Evolutionary conservation across 2,888 invertebrate genomes (phyloP).

Genomic region (Xylota segnis): DNA sequence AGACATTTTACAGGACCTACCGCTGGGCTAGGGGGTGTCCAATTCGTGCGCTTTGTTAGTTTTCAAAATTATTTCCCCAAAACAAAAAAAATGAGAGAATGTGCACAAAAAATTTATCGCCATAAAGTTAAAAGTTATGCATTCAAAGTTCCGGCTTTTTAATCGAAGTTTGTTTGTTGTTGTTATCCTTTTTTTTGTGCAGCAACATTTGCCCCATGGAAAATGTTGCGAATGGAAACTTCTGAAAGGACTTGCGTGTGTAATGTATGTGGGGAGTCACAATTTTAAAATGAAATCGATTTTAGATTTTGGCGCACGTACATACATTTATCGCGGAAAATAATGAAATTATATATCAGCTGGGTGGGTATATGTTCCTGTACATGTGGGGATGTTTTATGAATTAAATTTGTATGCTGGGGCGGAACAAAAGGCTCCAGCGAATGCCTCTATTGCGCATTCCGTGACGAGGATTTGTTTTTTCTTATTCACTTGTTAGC

Average conservation of each 20-base stretch:
- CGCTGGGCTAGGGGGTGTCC: constrained; percentile 10
- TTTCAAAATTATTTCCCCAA: constrained; percentile 45
- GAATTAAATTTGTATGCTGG: background rate
- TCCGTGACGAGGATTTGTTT: background rate
- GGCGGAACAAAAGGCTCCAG: background rate
- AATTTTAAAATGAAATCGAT: constrained; percentile 45
- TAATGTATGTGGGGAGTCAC: background rate
- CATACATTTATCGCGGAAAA: constrained; percentile 1
- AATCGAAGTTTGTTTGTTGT: constrained; percentile 33
- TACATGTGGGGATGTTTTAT: constrained; percentile 9
- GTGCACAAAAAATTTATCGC: constrained; percentile 34
- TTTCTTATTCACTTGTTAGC: too few species aligned
- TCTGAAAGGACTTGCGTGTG: constrained; percentile 9
- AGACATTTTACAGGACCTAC: constrained; percentile 29
- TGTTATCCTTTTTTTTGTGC: background rate
- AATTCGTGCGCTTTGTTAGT: constrained; percentile 37
- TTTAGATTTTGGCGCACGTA: constrained; percentile 16
- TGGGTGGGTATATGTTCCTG: background rate
- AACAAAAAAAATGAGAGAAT: constrained; percentile 9
- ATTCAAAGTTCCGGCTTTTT: constrained; percentile 46
- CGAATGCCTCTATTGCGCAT: background rate
- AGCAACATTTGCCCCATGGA: background rate
- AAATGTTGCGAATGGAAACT: constrained; percentile 3
- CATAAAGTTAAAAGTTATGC: constrained; percentile 57
- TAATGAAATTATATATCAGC: background rate